Evolutionary conservation across 2,113 vertebrate genomes (phyloP), one percentile per base, ranked within the genome.

Genomic region (Petroica traversi): DNA sequence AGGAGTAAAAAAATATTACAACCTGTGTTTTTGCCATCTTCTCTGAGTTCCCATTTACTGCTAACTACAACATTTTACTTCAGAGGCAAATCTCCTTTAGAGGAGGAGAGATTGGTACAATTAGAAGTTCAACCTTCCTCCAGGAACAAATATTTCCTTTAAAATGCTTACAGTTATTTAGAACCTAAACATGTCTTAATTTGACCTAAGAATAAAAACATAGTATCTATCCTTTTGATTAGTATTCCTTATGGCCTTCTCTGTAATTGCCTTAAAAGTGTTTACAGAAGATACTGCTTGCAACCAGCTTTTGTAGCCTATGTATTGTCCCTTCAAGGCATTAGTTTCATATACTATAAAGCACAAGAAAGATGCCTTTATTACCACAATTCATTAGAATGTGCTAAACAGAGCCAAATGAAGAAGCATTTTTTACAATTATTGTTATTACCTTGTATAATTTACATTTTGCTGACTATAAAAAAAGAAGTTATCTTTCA

Each of bases 311-410:
- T 68, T 86, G 54, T 55, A 80, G 69, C 40, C 23, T 91, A 94
- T 80, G 46, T 78, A 77, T 80, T 63, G 52, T 40, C n/a, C 73
- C 94, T 92, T 94, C 75, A 83, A 93, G 87, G 81, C 91, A 92
- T 59, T 85, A 66, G 62, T 71, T 89, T 80, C 67, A 69, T 64
- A 86, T 81, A 74, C 63, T 63, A 84, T 74, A 86, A 96, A 88
- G 71, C 68, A 67, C 45, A 66, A 90, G 69, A 87, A 96, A 82
- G 52, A 94, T 72, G 78, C 33, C 72, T 96, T 89, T 97, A 95
- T 95, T 94, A 91, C 88, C 71, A 40, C 83, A 76, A 55, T 92
- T 96, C 85, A 94, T 95, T 95, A 93, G 81, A 86, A 85, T 83
- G 69, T 61, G 43, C 48, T 94, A 95, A 96, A 90, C 55, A 64